Evolutionary conservation across 2,888 invertebrate species (phyloP).

Genomic region (Spisula solida): DNA sequence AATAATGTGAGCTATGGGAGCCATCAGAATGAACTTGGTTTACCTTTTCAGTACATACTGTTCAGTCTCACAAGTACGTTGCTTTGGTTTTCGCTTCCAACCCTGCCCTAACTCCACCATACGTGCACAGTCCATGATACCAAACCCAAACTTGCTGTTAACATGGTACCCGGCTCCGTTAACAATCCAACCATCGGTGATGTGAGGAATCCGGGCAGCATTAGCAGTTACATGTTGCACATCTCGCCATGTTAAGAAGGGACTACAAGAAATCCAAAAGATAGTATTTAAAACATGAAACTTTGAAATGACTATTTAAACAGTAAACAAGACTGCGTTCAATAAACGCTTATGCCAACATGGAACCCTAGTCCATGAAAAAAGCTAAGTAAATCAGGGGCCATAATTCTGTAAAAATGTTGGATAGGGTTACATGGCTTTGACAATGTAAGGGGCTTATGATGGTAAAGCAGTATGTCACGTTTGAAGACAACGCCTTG

Average conservation of each 20-base stretch:
- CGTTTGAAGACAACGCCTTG: too few species aligned
- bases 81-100: constrained; percentile 86
- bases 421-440: too few species aligned
- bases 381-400: too few species aligned
- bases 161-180: constrained; percentile 87
- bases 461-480: too few species aligned
- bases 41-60: neutral
- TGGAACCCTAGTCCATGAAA: too few species aligned
- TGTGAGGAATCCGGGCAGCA: constrained; percentile 82
- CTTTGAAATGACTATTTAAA: too few species aligned
- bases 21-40: neutral
- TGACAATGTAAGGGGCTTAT: too few species aligned
- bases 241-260: constrained; percentile 86
- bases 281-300: neutral
- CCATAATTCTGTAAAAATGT: too few species aligned
- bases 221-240: constrained; percentile 86
- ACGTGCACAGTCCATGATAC: constrained; percentile 85
- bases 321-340: too few species aligned
- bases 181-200: constrained; percentile 89
- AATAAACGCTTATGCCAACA: too few species aligned
- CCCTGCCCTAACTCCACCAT: constrained; percentile 86
- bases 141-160: constrained; percentile 86
- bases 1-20: too few species aligned
- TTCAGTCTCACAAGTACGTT: constrained; percentile 83
- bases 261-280: constrained; percentile 73